Percentiles rank a stretch among this genome's conserved stretches.
phyloP scores from a whole-genome alignment of 2,888 invertebrate genomes.

The Amblyjoppa proteus region DNA sequence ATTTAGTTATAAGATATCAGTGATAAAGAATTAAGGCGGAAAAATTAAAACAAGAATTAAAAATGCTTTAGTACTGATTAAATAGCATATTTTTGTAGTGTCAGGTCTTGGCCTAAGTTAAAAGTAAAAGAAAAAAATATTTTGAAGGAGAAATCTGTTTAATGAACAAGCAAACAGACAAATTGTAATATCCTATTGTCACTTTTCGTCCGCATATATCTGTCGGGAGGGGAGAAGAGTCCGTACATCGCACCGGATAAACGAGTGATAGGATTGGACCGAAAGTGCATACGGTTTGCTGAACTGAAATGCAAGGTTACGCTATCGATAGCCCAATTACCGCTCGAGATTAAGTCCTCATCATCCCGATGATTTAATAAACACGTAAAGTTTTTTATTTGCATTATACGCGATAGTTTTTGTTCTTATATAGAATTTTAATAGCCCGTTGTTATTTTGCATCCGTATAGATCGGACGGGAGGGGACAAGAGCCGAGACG shows the following conservation, averaged over 20 bases:
- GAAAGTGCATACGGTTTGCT: conserved; percentile 50
- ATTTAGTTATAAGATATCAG: no score
- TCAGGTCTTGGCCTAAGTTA: no score
- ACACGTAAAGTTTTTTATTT: conserved; percentile 23
- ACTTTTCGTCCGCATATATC: neutral
- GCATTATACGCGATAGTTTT: neutral
- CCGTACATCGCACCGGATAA: conserved; percentile 19
- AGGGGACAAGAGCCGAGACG: neutral
- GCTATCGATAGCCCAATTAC: conserved; percentile 70
- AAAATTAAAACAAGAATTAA: no score
- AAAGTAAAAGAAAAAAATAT: no score
- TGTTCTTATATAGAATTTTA: neutral
- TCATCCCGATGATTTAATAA: conserved; percentile 60
- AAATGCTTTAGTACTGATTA: no score
- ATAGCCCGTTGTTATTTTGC: conserved; percentile 12
- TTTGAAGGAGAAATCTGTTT: no score
- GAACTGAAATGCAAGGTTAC: conserved; percentile 66
- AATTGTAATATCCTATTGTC: conserved; percentile 18
- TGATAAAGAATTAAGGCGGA: no score
- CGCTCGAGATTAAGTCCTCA: conserved; percentile 51
- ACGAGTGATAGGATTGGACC: conserved; percentile 35
- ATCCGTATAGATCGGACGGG: neutral
- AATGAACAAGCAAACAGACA: no score
- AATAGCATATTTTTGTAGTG: no score
- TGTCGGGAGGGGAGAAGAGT: neutral